These are phyloP conservation scores for Melipona bicolor DNA, from an alignment of 2,888 invertebrate species.

Conservation along the genomic window DNA sequence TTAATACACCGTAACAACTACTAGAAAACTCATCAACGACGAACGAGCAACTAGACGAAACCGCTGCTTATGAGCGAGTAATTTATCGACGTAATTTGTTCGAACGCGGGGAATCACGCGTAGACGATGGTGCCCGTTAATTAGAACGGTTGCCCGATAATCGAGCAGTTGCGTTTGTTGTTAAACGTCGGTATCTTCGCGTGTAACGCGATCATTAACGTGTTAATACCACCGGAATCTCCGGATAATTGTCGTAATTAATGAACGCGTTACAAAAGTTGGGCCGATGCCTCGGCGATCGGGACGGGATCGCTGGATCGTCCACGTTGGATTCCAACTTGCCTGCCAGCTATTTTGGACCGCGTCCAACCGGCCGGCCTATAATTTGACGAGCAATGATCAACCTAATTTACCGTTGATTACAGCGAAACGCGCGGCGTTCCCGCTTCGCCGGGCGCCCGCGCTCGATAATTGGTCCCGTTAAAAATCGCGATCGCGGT, in stretches of 20 bases:
- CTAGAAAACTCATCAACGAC: neutral
- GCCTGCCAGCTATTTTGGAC: slow-evolving; percentile 50
- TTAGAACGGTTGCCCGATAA: slow-evolving; percentile 13
- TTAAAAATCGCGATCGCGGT: neutral
- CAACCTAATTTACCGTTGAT: slow-evolving; percentile 35
- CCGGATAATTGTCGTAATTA: slow-evolving; percentile 30
- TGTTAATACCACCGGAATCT: slow-evolving; percentile 9
- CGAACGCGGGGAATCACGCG: neutral
- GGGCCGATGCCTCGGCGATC: neutral
- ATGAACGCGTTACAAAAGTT: slow-evolving; percentile 36
- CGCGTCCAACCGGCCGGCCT: slow-evolving; percentile 42
- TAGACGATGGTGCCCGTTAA: neutral
- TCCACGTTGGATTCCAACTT: slow-evolving; percentile 25
- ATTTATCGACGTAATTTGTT: neutral
- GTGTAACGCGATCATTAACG: slow-evolving; percentile 1
- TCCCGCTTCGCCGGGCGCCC: neutral
- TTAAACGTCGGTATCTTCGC: slow-evolving; percentile 23
- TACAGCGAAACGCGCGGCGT: slow-evolving; percentile 9
- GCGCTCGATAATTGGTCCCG: neutral
- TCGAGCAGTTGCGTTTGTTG: slow-evolving; percentile 10
- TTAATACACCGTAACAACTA: neutral
- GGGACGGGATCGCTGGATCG: slow-evolving; percentile 38
- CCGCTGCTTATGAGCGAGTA: neutral
- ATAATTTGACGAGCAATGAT: slow-evolving; percentile 54
- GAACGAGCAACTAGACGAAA: neutral